Percentiles rank a stretch among this genome's conserved stretches.
These are phyloP conservation scores for Danio albolineatus DNA, from an alignment of 2,797 vertebrate species.

Conservation along the genomic window DNA sequence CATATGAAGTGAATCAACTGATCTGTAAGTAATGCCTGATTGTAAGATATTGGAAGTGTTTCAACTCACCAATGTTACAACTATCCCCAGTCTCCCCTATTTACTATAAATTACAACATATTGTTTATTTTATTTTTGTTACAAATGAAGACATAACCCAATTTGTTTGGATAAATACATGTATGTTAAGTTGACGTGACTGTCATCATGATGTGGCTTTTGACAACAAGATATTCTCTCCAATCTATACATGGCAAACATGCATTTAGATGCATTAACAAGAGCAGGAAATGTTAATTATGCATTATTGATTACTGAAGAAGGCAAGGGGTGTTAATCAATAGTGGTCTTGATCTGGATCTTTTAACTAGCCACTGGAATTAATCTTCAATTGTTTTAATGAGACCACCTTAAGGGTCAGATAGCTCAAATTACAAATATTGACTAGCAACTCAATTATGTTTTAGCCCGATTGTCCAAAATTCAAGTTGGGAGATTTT, in stretches of 20 bases:
- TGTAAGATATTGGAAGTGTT: no score
- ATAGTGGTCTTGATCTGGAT: constrained; percentile 15
- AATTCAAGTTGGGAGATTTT: not conserved
- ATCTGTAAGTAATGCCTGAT: no score
- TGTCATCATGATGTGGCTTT: not conserved
- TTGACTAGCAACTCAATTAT: not conserved
- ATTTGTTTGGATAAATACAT: not conserved
- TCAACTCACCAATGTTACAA: no score
- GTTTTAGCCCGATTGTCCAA: not conserved
- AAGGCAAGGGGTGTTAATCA: constrained; percentile 13
- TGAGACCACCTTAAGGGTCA: not conserved
- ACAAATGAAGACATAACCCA: not conserved
- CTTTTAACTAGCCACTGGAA: constrained; percentile 21
- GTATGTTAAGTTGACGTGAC: no score
- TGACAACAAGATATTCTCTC: not conserved
- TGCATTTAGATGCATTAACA: not conserved
- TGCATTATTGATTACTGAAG: constrained; percentile 20
- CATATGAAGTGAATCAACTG: no score
- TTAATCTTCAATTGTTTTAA: constrained; percentile 27
- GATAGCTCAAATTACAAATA: not conserved
- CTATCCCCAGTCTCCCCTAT: no score
- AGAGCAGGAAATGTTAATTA: constrained; percentile 13
- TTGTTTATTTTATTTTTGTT: no score
- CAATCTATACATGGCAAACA: not conserved
- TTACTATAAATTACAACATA: no score